Evolutionary conservation across 2,797 vertebrate genomes (phyloP), one percentile per base, ranked within the genome.

Genomic region (Phoebastria nigripes): DNA sequence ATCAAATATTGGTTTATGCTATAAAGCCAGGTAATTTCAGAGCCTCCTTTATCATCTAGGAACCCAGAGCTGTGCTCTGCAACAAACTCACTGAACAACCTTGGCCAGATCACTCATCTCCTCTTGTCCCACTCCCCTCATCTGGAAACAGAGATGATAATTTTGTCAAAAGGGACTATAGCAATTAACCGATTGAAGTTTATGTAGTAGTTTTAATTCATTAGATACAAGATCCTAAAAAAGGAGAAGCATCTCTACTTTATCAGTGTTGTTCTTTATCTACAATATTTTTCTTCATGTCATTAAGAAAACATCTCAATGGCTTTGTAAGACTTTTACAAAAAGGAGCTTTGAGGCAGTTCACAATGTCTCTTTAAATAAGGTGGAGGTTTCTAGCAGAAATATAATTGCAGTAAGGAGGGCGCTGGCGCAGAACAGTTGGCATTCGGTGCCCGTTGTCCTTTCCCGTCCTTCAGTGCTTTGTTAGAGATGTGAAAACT

Each of bases 341-440:
- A 65, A 37, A 55, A 59, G 76, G 49, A 90, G 85, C 87, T 76
- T 25, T 26, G 85, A 76, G 84, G 77, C 80, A 95, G 91, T 42
- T 73, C 83, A 96, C 89, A 90, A 58, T 52, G 94, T 97, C 96
- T 92, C 89, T 96, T 97, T 95, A 96, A 92, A 92, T 97, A 90
- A 96, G 82, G 84, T 47, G 80, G 52, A 85, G 77, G 81, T 46
- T 96, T 82, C 82, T 58, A 92, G 61, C 65, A 82, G 93, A 54
- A 88, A 67, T 71, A 11, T 95, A 94, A 93, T 96, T 94, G 93
- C 82, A 85, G 77, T 90, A 91, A 93, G 94, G 94, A 78, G 79
- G 51, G 92, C 39, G 44, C 82, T 90, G 92, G 91, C 19, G 42
- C 89, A 90, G 93, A 96, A 89, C 87, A 89, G 86, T 81, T 61